These are phyloP conservation scores for Tolypeutes matacus DNA, from an alignment of 2,797 vertebrate genomes.

Conservation along the genomic window DNA sequence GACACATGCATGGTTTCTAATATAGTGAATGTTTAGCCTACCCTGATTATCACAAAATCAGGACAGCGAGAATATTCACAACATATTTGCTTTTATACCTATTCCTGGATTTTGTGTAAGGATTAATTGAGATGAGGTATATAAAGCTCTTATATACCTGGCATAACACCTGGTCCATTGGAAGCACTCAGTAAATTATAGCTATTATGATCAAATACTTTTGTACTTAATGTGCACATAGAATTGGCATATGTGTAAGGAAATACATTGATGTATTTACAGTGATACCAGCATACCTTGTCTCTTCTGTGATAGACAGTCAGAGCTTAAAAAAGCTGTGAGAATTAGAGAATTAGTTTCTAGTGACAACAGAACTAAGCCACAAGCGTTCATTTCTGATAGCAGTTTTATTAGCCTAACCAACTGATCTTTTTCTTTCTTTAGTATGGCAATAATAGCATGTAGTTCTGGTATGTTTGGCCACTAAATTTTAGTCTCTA, in stretches of 20 bases:
- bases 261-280: slow-evolving; percentile 56
- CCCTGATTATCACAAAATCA: no score
- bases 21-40: no score
- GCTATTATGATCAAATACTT: slow-evolving; percentile 17
- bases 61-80: no score
- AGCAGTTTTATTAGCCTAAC: not conserved
- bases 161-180: not conserved
- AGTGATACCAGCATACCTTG: not conserved
- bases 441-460: not conserved
- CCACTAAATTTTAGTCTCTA: not conserved
- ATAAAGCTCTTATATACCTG: not conserved
- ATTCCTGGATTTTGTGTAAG: not conserved
- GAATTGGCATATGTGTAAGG: slow-evolving; percentile 56
- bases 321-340: slow-evolving; percentile 18
- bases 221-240: slow-evolving; percentile 43
- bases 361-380: not conserved
- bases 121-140: not conserved
- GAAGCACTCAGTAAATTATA: not conserved
- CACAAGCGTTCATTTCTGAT: not conserved
- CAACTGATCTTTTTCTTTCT: not conserved
- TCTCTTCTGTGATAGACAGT: not conserved
- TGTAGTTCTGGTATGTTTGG: not conserved
- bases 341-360: not conserved
- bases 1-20: no score
- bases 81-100: not conserved